Conservation (phyloP, 2,113 vertebrate species). For the Larimichthys polyactis region DNA sequence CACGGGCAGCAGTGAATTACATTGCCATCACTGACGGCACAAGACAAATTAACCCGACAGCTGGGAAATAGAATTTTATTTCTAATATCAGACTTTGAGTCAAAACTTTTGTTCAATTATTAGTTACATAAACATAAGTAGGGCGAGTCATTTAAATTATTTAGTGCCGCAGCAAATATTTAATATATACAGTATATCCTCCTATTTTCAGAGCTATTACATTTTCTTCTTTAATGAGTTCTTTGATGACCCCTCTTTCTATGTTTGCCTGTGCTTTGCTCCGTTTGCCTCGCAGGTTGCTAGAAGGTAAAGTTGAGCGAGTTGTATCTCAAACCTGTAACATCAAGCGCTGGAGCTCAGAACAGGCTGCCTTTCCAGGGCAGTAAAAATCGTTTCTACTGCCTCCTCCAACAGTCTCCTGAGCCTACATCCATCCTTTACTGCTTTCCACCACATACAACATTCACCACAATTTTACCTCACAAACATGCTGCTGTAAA, state of each 20-base stretch:
- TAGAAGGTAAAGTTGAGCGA: conserved; percentile 3
- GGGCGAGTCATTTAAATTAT: conserved; percentile 9
- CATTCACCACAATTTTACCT: not conserved
- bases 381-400: not conserved
- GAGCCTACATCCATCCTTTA: not conserved
- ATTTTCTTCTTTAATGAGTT: not conserved
- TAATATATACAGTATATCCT: conserved; percentile 11
- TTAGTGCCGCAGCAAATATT: conserved; percentile 15
- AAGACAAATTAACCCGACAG: conserved; percentile 34
- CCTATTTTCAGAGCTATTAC: not conserved
- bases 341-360: not conserved
- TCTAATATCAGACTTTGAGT: conserved; percentile 15
- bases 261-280: not conserved
- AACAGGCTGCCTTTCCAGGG: not conserved
- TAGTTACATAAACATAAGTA: conserved; percentile 4
- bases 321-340: conserved; percentile 11
- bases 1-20: conserved; percentile 19
- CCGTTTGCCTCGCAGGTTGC: conserved; percentile 32
- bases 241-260: not conserved
- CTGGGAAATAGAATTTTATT: conserved; percentile 24
- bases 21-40: not conserved
- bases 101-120: conserved; percentile 21
- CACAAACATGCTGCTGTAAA: not conserved
- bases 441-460: not conserved
- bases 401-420: conserved; percentile 3